These are phyloP conservation scores for Ctenochaetus hawaiiensis DNA, from an alignment of 2,797 vertebrate species.

Conservation along the genomic window DNA sequence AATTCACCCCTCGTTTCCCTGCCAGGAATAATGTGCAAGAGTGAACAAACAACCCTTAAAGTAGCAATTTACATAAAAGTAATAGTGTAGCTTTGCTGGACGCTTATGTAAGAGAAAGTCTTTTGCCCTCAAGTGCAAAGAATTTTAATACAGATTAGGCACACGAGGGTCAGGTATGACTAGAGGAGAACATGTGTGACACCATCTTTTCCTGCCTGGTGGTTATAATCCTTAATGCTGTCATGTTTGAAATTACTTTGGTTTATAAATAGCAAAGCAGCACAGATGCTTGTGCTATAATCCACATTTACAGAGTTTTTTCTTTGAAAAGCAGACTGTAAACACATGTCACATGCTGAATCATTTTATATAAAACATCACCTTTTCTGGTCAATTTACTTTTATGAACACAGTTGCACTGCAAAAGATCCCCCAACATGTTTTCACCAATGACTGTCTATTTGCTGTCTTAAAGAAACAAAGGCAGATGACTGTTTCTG, in stretches of 20 bases:
- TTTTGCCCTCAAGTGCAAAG: slow-evolving; percentile 4
- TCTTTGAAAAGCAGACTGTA: neutral
- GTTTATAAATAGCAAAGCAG: neutral
- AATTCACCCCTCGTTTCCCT: neutral
- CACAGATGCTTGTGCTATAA: neutral
- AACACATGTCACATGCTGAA: neutral
- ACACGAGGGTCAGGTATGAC: slow-evolving; percentile 4
- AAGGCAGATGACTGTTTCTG: slow-evolving; percentile 1
- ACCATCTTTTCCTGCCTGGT: neutral
- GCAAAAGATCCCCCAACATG: neutral
- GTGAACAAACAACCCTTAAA: neutral
- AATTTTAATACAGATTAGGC: slow-evolving; percentile 7
- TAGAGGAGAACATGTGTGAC: neutral
- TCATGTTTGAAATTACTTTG: neutral
- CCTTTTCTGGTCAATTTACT: neutral
- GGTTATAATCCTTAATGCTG: neutral
- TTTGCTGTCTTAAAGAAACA: slow-evolving; percentile 8
- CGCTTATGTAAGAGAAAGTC: slow-evolving; percentile 5
- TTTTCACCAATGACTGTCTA: neutral
- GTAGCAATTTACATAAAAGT: neutral
- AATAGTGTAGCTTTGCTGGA: neutral
- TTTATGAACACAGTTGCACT: neutral
- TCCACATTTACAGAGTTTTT: neutral
- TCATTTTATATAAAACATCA: neutral
- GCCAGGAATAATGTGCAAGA: neutral